Conservation (phyloP, 1,140 invertebrate species). For the Thaumatotibia leucotreta region DNA sequence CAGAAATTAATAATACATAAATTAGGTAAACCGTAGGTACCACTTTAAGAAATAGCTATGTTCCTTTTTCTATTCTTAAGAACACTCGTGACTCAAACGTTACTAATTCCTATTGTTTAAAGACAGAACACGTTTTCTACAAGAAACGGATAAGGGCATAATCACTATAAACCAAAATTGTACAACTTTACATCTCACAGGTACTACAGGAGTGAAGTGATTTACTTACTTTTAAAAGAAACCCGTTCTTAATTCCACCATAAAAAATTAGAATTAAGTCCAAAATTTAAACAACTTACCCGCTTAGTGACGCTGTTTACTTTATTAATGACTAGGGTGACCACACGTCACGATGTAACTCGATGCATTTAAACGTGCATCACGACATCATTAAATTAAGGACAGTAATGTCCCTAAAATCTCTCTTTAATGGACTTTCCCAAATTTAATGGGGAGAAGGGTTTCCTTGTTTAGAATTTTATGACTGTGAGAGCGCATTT, state of each 20-base stretch:
- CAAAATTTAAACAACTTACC: neutral
- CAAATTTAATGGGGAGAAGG: neutral
- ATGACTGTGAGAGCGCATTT: neutral
- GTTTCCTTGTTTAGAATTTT: neutral
- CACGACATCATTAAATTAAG: constrained; percentile 21
- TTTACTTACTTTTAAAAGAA: neutral
- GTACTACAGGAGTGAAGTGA: neutral
- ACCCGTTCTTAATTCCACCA: neutral
- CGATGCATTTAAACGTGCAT: constrained; percentile 18
- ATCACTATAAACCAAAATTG: neutral
- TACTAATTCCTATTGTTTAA: neutral
- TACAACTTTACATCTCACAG: neutral
- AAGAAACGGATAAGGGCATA: neutral
- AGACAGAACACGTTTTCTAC: neutral
- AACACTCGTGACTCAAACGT: too few relatives aligned
- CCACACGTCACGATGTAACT: constrained; percentile 19
- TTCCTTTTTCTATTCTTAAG: too few relatives aligned
- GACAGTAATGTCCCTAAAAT: constrained; percentile 20
- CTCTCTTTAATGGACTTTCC: constrained; percentile 2
- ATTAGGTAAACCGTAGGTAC: too few relatives aligned
- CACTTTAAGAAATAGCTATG: too few relatives aligned
- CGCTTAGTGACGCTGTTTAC: neutral
- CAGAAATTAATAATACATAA: too few relatives aligned
- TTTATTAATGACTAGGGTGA: neutral
- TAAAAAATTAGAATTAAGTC: neutral